Evolutionary conservation across 2,113 vertebrate species (phyloP).

Genomic region (Lophochroa leadbeateri): DNA sequence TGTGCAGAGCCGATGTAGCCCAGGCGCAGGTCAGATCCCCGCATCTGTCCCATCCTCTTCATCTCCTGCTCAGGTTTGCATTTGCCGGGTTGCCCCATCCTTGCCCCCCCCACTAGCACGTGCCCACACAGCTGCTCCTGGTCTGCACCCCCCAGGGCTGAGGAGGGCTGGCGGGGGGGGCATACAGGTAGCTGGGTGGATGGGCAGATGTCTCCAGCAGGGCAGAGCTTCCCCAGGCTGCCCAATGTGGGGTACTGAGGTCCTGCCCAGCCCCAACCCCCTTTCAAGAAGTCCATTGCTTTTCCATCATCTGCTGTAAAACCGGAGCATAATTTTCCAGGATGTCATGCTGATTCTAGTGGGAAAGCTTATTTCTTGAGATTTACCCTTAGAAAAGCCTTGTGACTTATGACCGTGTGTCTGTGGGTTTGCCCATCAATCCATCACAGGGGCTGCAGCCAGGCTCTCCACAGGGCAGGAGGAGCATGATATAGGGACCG

Average conservation of each 20-base stretch:
- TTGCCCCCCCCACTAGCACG: not conserved
- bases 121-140: not conserved
- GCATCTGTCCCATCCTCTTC: not conserved
- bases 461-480: not conserved
- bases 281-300: not conserved
- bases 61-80: not conserved
- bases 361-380: constrained; percentile 58
- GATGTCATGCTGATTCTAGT: constrained; percentile 58
- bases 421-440: constrained; percentile 33
- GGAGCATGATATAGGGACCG: not conserved
- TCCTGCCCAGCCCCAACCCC: not conserved
- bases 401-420: not conserved
- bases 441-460: not conserved
- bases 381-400: constrained; percentile 34
- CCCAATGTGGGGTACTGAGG: not conserved
- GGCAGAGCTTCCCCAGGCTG: not conserved
- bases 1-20: not conserved
- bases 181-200: not conserved
- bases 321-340: constrained; percentile 47
- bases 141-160: not conserved
- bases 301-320: not conserved
- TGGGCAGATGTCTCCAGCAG: not conserved
- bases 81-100: not conserved
- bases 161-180: not conserved
- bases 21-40: not conserved